Base-by-base conservation (phyloP, 2,888 invertebrate species). In the Terebella lapidaria region DNA sequence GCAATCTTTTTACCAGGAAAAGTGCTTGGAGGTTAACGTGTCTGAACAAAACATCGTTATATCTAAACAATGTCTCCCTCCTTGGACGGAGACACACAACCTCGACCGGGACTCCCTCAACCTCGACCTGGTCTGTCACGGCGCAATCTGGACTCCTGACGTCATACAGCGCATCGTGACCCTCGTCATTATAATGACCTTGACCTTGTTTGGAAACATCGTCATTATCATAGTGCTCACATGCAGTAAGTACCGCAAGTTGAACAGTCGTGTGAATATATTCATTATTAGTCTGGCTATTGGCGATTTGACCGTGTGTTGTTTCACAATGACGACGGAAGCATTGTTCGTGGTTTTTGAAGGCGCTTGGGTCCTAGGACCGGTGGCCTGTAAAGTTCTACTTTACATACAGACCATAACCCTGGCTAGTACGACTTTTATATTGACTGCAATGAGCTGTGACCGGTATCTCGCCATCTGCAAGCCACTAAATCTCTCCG, bases 231-330 rank as follows among this genome's bases (percentile, higher is more conserved):
- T 75, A 2, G 75, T 81, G 42, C 71, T 82, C 15, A 73, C 75
- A 15, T 77, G 78, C 60, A 78, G 77, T 56, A 73, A 70, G 55
- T 74, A 75, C 58, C 67, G 78, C 53, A 75, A 75, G 52, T 68
- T 78, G 26, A 72, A 77, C 57, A 76, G 75, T 61, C 70, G 82
- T 22, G 81, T 82, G n/a, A 82, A 81, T 65, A 77, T 82, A 51
- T 82, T 81, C 69, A 81, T 82, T 59, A 72, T 81, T 27, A 79
- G 81, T 65, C 70, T 82, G 54, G 81, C 82, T 2, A 69, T 81
- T 5, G 82, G 81, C 0, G 82, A 82, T 66, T 69, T 82, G 26
- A 74, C 79, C 2, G 81, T 82, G 15, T 80, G 80, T 64, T 70
- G 71, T 52, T 74, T 79, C 54, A 81, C 81, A 4, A 82, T 81